A percentile compares a stretch with the other conserved stretches of the same genome.
Conservation (phyloP, 2,888 invertebrate species). For the Stenchaetothrips biformis region DNA sequence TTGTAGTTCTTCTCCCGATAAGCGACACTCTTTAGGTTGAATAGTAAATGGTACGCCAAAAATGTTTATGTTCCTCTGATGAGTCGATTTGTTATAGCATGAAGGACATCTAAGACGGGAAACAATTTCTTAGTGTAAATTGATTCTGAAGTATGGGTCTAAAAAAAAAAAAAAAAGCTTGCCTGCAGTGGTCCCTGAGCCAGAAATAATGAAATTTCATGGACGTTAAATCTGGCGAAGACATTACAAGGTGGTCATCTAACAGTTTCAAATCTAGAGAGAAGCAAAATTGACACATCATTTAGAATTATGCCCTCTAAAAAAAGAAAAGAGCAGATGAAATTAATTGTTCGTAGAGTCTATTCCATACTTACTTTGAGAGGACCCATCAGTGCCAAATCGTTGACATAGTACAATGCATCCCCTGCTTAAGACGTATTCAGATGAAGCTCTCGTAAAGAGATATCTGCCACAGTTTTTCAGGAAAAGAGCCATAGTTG, state of each 20-base stretch:
- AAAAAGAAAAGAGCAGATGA: too few relatives aligned
- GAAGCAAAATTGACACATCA: too few relatives aligned
- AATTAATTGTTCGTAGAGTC: too few relatives aligned
- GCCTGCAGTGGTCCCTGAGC: slow-evolving; percentile 60
- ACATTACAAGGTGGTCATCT: background rate
- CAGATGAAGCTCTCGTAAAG: too few relatives aligned
- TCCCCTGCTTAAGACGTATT: too few relatives aligned
- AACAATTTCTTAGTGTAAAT: slow-evolving; percentile 42
- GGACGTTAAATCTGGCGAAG: background rate
- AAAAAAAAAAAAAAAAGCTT: slow-evolving; percentile 30
- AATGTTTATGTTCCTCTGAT: slow-evolving; percentile 56
- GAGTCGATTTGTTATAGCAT: slow-evolving; percentile 57
- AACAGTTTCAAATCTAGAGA: background rate
- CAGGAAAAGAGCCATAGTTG: too few relatives aligned
- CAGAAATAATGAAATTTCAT: slow-evolving; percentile 47
- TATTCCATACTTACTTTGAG: too few relatives aligned
- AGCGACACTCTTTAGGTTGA: slow-evolving; percentile 43
- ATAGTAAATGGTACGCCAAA: slow-evolving; percentile 52
- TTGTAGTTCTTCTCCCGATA: slow-evolving; percentile 44
- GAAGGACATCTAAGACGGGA: slow-evolving; percentile 49
- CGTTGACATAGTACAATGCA: too few relatives aligned
- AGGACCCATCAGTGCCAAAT: too few relatives aligned
- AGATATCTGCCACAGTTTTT: too few relatives aligned
- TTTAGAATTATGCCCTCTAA: too few relatives aligned
- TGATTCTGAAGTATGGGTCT: slow-evolving; percentile 39